These are phyloP conservation scores for Sesamia nonagrioides DNA, from an alignment of 1,140 invertebrate species.

Conservation along the genomic window DNA sequence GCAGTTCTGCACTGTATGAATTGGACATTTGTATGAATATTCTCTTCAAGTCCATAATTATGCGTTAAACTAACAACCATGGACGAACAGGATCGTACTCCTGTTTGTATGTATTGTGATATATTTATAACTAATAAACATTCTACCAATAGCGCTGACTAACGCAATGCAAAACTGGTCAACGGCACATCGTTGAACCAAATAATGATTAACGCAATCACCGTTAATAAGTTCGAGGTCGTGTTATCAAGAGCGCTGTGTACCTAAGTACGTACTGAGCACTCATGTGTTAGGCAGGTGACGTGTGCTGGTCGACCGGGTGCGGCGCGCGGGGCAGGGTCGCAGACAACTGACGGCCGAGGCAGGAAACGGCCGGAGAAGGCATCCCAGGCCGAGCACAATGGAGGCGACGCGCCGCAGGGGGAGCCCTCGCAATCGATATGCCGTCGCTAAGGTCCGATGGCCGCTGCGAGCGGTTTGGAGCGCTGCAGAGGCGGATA, in stretches of 20 bases:
- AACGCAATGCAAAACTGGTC: not conserved
- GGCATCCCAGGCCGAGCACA: conserved; percentile 82
- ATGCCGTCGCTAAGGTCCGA: conserved; percentile 86
- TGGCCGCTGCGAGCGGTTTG: conserved; percentile 83
- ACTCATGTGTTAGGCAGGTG: conserved; percentile 70
- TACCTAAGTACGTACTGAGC: conserved; percentile 44
- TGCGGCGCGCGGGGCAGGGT: conserved; percentile 59
- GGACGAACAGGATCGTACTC: no score
- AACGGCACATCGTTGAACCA: conserved; percentile 8
- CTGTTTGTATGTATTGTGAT: conserved; percentile 38
- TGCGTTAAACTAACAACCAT: conserved; percentile 14
- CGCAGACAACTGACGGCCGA: conserved; percentile 71
- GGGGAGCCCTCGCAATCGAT: conserved; percentile 87
- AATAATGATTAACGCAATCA: conserved; percentile 30
- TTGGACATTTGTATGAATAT: conserved; percentile 13
- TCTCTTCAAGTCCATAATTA: conserved; percentile 11
- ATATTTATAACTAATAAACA: conserved; percentile 37
- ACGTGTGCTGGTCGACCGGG: conserved; percentile 69
- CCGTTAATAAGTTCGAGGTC: conserved; percentile 27
- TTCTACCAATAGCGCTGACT: not conserved
- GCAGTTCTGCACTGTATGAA: not conserved
- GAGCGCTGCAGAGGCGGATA: conserved; percentile 84
- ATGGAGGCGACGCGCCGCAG: conserved; percentile 83
- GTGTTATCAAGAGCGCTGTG: conserved; percentile 35
- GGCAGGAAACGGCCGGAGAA: conserved; percentile 82